Base-by-base conservation (phyloP, 2,888 invertebrate genomes). In the Peribatodes rhomboidaria region DNA sequence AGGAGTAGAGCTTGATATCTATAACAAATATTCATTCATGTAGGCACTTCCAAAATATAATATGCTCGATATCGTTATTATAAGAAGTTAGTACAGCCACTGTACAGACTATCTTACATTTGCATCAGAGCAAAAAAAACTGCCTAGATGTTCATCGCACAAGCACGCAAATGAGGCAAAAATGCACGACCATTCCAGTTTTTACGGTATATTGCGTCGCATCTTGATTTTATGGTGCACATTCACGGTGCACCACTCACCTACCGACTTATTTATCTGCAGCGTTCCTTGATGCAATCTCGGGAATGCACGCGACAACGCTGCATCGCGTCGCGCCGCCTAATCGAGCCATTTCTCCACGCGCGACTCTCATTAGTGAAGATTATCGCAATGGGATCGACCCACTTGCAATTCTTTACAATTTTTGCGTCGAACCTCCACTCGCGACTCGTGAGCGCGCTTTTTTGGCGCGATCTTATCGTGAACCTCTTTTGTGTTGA, bases 341-440 rank as follows among this genome's bases (percentile, higher is more conserved):
- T 57, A 55, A 66, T 54, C 55, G 14, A 39, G 68, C 53, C 55
- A 56, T 68, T 59, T 70, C 71, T 68, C 70, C 66, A 70, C 63
- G 63, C 68, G 68, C 63, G 37, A 70, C 72, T 37, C 60, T 66
- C 70, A 61, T 67, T 57, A 69, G 60, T 68, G 53, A 55, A 55
- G 61, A 67, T 68, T 61, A 75, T 77, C 61, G 44, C 66, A 69
- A 67, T 69, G 39, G 58, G 73, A 76, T 69, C 72, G 65, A 73
- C 72, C 70, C 63, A 70, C 66, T 66, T 71, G 67, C 50, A 61
- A 64, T 73, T 76, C 71, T 73, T 70, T 61, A 56, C 69, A 62
- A 35, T 69, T 50, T 60, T 46, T 39, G 47, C 42, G 49, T 50
- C 60, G 61, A 66, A 61, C 53, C 22, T 50, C 37, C 11, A 27